phyloP scores from a whole-genome alignment of 1,140 invertebrate genomes.

The Philotrypesis tridentata region DNA sequence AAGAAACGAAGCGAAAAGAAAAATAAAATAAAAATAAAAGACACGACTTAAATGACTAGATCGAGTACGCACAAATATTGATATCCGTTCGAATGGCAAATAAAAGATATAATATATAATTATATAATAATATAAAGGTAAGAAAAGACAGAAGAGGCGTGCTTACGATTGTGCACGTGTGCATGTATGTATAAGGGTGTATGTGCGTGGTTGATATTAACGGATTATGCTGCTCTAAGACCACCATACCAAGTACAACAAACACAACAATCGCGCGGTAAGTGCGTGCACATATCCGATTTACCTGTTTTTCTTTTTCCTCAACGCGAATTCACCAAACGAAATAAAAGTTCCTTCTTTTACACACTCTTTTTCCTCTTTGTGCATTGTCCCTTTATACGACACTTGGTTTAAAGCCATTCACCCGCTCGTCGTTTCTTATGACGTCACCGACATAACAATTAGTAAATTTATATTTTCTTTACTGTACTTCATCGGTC shows the following conservation, averaged over 20 bases:
- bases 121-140: constrained; percentile 39
- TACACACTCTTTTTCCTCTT: constrained; percentile 54
- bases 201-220: constrained; percentile 63
- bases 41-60: constrained; percentile 60
- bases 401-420: constrained; percentile 40
- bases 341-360: constrained; percentile 32
- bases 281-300: constrained; percentile 35
- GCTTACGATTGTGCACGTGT: constrained; percentile 39
- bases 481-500: constrained; percentile 9
- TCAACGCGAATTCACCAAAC: constrained; percentile 7
- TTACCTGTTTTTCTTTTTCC: neutral
- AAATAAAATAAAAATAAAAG: constrained; percentile 39
- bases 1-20: constrained; percentile 28
- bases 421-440: constrained; percentile 41
- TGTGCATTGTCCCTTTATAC: constrained; percentile 41
- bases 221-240: constrained; percentile 69
- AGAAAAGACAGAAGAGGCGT: constrained; percentile 50
- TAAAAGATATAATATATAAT: constrained; percentile 33
- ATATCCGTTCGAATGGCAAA: constrained; percentile 50
- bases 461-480: constrained; percentile 32
- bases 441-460: constrained; percentile 26
- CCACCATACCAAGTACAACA: constrained; percentile 69
- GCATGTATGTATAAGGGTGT: constrained; percentile 12
- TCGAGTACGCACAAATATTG: constrained; percentile 54
- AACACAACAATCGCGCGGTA: constrained; percentile 64